Conservation (phyloP, 1,140 invertebrate species). For the Lepidostoma basale region DNA sequence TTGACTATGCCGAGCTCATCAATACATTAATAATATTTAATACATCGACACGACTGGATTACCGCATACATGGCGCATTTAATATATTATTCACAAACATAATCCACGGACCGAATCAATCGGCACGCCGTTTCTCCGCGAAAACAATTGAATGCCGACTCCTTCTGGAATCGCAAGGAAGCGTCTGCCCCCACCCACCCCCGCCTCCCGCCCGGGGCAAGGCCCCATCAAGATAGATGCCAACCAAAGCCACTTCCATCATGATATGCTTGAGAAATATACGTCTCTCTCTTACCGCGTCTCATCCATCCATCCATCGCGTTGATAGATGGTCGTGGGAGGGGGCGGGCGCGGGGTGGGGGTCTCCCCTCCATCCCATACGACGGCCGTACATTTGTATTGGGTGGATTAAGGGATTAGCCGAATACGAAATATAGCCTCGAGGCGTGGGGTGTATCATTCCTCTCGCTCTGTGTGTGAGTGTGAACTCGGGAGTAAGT, state of each 20-base stretch:
- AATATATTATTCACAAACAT: slow-evolving; percentile 14
- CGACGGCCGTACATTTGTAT: slow-evolving; percentile 28
- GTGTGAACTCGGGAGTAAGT: background rate
- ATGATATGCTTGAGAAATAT: slow-evolving; percentile 24
- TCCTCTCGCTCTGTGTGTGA: background rate
- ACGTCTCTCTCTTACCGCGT: slow-evolving; percentile 26
- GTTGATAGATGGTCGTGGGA: slow-evolving; percentile 14
- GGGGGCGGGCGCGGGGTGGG: background rate
- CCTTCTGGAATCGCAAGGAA: slow-evolving; percentile 11
- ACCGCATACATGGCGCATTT: slow-evolving; percentile 3
- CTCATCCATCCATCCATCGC: slow-evolving; percentile 25
- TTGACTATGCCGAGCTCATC: background rate
- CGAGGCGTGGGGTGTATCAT: slow-evolving; percentile 18
- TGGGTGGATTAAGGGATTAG: slow-evolving; percentile 26
- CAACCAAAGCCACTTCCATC: slow-evolving; percentile 26
- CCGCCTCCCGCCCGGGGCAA: background rate
- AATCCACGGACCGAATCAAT: slow-evolving; percentile 21
- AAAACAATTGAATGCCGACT: slow-evolving; percentile 22
- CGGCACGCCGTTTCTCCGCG: slow-evolving; percentile 14
- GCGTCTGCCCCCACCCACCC: background rate
- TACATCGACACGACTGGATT: slow-evolving; percentile 1
- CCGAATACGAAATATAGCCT: slow-evolving; percentile 27
- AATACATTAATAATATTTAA: slow-evolving; percentile 5
- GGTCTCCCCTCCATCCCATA: background rate
- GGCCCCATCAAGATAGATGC: slow-evolving; percentile 25